Conservation (phyloP, 2,797 vertebrate species). For the Enteromius trimaculatus region DNA sequence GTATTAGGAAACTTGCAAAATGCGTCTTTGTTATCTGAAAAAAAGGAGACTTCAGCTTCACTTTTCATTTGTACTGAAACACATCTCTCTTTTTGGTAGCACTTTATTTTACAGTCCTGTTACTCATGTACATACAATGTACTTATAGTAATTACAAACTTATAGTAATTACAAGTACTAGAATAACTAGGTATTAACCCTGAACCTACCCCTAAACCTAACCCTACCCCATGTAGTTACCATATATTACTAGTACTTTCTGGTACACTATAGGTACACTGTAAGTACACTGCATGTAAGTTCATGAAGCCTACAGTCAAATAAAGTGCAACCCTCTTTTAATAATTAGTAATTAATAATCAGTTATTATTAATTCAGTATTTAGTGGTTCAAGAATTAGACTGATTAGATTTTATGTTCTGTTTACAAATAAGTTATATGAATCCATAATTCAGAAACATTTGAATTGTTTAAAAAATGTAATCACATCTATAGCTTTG, state of each 20-base stretch:
- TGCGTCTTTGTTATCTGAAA: not conserved
- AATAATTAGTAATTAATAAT: too few species aligned
- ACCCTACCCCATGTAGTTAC: too few species aligned
- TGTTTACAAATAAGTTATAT: not conserved
- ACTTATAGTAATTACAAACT: too few species aligned
- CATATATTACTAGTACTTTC: too few species aligned
- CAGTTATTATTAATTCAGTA: not conserved
- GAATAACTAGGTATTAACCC: too few species aligned
- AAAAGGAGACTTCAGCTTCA: not conserved
- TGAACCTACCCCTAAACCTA: too few species aligned
- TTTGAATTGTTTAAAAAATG: not conserved
- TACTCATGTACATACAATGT: too few species aligned
- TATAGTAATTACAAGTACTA: too few species aligned
- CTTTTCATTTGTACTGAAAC: not conserved
- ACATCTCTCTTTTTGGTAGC: not conserved
- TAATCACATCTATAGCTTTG: not conserved
- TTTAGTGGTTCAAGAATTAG: not conserved
- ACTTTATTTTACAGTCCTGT: too few species aligned
- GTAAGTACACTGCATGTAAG: too few species aligned
- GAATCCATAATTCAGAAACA: not conserved
- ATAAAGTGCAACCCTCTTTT: not conserved
- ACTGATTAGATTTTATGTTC: not conserved
- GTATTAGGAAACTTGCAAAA: constrained; percentile 5
- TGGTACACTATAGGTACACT: too few species aligned
- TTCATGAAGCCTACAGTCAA: too few species aligned